Base-by-base conservation (phyloP, 1,140 invertebrate genomes). In the Eriosoma lanigerum region DNA sequence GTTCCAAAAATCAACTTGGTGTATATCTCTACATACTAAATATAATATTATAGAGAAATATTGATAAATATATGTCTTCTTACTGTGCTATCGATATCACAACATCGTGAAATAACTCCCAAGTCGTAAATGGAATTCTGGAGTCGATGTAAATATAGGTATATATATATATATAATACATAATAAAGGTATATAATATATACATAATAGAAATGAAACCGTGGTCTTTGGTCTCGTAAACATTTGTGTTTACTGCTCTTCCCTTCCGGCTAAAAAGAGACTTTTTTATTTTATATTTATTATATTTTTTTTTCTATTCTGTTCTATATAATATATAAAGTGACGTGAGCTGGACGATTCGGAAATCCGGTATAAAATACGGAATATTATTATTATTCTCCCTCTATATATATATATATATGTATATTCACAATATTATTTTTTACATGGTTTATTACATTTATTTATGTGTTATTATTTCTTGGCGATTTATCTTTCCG, bases 341-440 rank as follows among this genome's bases (percentile, higher is more conserved):
- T 60, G 0, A 32, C 38, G 38, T 5, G n/a, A 38, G 32, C 64
- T 5, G 64, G 32, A 46, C 38, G n/a, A 46, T 66, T 66, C 64
- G 64, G 64, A 66, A 66, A 44, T 66, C 64, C 38, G 64, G n/a
- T 21, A 44, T 66, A 44, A 66, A 66, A 66, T 66, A 46, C n/a
- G 5, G 38, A 66, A 44, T 66, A 46, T 66, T 64, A 64, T 64
- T 64, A n/a, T 66, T 38, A 46, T 44, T 24, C 19, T 66, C n/a
- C n/a, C 4, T 44, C n/a, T 66, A 46, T 46, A 29, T 38, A 60
- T n/a, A n/a, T n/a, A 60, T 66, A 66, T 60, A 15, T 60, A 17
- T 13, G 3, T 29, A 17, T 29, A 29, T 29, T 4, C 8, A 38
- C 3, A 38, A 60, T 29, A 13, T 44, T 29, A 62, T 62, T 8